Evolutionary conservation across 35 echinoderm and acorn worm species (phyloP).

Genomic region (Apostichopus japonicus): DNA sequence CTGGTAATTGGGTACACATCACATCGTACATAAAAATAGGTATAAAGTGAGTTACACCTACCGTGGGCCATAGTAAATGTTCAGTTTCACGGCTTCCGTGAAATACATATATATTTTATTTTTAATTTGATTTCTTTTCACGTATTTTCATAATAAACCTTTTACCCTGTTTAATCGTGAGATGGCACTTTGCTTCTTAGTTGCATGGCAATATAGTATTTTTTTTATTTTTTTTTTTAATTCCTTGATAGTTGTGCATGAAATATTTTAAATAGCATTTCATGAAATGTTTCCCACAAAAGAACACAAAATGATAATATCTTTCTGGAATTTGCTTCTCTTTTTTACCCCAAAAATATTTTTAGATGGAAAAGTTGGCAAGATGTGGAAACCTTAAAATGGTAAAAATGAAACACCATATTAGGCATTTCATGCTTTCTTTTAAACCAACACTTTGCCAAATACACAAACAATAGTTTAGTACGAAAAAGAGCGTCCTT

Average conservation of each 20-base stretch:
- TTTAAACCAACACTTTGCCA: neutral
- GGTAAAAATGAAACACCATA: neutral
- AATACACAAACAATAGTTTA: too few species aligned
- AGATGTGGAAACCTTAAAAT: neutral
- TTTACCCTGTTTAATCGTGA: neutral
- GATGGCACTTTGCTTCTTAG: neutral
- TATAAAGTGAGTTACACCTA: too few species aligned
- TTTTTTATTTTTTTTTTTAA: neutral
- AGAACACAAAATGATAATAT: neutral
- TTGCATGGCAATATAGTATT: neutral
- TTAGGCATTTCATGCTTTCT: too few species aligned
- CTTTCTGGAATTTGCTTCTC: neutral
- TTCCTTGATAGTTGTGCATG: neutral
- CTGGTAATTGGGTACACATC: too few species aligned
- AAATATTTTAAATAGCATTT: neutral
- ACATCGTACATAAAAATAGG: too few species aligned
- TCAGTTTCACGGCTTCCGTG: too few species aligned
- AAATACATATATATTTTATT: neutral
- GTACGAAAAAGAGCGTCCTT: neutral
- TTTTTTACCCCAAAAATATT: neutral
- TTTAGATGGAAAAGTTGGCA: slow-evolving; percentile 7
- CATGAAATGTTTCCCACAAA: neutral
- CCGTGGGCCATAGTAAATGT: too few species aligned
- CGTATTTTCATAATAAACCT: neutral
- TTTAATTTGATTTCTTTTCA: neutral